Base-by-base conservation (phyloP, 2,797 vertebrate genomes). In the Pachyuromys duprasi region DNA sequence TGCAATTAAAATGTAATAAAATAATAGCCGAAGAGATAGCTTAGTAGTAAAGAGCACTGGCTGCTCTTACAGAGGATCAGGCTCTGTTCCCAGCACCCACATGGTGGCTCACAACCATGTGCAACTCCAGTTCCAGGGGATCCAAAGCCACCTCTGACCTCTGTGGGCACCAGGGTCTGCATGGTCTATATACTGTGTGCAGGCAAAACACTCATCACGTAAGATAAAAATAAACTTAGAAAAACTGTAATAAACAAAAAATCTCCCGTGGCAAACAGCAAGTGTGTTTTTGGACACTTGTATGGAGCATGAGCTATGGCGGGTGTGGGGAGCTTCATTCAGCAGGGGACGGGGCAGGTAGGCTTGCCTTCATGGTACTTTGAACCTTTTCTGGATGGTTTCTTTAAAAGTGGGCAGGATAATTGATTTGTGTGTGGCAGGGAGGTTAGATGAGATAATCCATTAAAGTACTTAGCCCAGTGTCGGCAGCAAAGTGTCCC, bases 401-500 rank as follows among this genome's bases (percentile, higher is more conserved):
- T 93, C 91, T 74, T 42, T 87, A 36, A 72, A 92, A 74, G 26
- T 65, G 57, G 57, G 33, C 24, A 45, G 67, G 42, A 17, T 75
- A 39, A 15, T 63, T 55, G 91, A 81, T 80, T 78, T 81, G 67
- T 45, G 36, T 45, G 86, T 80, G 83, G 45, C 26, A 92, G 74
- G 62, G 72, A 63, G 31, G 17, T 95, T 70, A 60, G 69, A n/a
- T 74, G 57, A 96, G 62, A 69, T 89, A n/a, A 91, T 60, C 91
- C n/a, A 2, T 60, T 69, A 24, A 86, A 55, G 60, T 67, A 31
- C 57, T 79, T 81, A 65, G 60, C 60, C 76, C 31, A 33, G 20
- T 11, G 45, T 87, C 90, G 67, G 65, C 76, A 18, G 12, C 60
- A 67, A 84, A 12, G 31, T 63, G 12, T 84, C 78, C 84, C 69